Evolutionary conservation across 2,888 invertebrate species (phyloP).

Genomic region (Oligia strigilis): DNA sequence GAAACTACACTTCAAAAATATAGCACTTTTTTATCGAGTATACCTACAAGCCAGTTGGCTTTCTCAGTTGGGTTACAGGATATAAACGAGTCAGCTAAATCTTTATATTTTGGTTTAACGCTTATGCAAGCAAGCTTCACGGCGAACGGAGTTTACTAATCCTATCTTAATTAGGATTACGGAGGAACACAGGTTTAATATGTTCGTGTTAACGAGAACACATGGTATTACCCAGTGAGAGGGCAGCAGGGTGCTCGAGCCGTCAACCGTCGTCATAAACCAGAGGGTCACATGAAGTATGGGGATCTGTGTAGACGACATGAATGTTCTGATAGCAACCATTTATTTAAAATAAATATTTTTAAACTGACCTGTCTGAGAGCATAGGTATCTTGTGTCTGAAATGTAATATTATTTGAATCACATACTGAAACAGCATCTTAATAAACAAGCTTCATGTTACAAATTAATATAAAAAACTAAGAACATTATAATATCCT

Average conservation of each 20-base stretch:
- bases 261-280: conserved; percentile 44
- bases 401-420: neutral
- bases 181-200: neutral
- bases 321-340: no score
- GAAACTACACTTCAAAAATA: neutral
- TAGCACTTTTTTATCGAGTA: no score
- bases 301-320: neutral
- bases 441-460: neutral
- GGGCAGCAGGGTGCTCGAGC: neutral
- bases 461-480: neutral
- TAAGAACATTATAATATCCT: neutral
- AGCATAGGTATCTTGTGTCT: no score
- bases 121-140: neutral
- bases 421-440: neutral
- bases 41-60: neutral
- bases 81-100: neutral
- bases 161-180: conserved; percentile 30
- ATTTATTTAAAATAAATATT: no score
- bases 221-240: neutral
- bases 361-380: no score
- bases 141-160: conserved; percentile 8
- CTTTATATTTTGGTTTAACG: neutral
- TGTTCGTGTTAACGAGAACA: conserved; percentile 6
- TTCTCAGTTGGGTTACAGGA: neutral
- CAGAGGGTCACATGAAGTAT: neutral